A percentile compares a stretch with the other conserved stretches of the same genome.
Conservation (phyloP, 2,113 vertebrate species). For the Gadus chalcogrammus region DNA sequence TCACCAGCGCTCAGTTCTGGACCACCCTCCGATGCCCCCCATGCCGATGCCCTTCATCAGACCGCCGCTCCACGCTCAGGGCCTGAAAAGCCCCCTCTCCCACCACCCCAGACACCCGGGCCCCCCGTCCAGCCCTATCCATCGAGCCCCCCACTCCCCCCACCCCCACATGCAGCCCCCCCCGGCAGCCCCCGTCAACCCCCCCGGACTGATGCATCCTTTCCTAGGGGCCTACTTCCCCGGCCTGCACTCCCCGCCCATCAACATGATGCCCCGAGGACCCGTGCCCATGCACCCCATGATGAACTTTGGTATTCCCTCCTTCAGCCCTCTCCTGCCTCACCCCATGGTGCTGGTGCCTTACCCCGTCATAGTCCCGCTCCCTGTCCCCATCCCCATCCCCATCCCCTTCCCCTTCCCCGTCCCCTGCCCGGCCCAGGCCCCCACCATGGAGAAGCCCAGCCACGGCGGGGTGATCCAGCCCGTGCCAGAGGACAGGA, state of each 20-base stretch:
- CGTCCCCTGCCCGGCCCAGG: conserved; percentile 82
- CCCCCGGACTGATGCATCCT: conserved; percentile 83
- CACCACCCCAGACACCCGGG: conserved; percentile 80
- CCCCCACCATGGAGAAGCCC: conserved; percentile 73
- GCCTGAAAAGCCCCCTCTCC: conserved; percentile 84
- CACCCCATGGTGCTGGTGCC: conserved; percentile 91
- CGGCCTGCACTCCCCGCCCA: conserved; percentile 83
- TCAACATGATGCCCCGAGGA: conserved; percentile 91
- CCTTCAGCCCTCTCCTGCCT: conserved; percentile 88
- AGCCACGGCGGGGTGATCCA: conserved; percentile 85
- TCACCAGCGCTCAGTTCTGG: conserved; percentile 64
- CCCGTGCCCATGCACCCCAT: conserved; percentile 86
- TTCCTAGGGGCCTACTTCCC: conserved; percentile 84
- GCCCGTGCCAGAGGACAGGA: conserved; percentile 76
- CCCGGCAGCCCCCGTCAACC: conserved; percentile 82
- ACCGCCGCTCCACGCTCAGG: conserved; percentile 82
- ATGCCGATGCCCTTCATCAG: conserved; percentile 90
- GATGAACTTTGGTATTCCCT: conserved; percentile 89
- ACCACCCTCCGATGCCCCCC: conserved; percentile 57
- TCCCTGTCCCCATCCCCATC: conserved; percentile 93
- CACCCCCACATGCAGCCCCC: conserved; percentile 86
- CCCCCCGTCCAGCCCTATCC: conserved; percentile 87
- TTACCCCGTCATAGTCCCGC: conserved; percentile 91
- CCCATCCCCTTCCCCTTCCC: conserved; percentile 89
- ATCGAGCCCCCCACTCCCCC: conserved; percentile 88